These are phyloP conservation scores for Platyscapa corneri DNA, from an alignment of 1,140 invertebrate species.

Conservation along the genomic window DNA sequence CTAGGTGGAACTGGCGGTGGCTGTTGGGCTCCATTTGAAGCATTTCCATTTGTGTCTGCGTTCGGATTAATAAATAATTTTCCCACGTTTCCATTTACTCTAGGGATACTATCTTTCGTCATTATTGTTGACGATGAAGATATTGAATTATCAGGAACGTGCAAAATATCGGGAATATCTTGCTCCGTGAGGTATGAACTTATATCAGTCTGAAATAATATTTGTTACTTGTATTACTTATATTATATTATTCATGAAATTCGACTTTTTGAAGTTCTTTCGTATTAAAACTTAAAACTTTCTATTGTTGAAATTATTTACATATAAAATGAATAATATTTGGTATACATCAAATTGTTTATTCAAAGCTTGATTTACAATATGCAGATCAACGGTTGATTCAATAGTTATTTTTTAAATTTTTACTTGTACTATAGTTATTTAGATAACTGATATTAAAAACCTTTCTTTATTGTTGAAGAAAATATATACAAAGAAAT, in stretches of 20 bases:
- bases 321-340: too few relatives aligned
- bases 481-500: too few relatives aligned
- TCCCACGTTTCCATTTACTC: constrained; percentile 64
- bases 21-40: constrained; percentile 73
- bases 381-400: too few relatives aligned
- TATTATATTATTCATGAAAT: background rate
- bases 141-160: constrained; percentile 63
- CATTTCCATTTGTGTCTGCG: constrained; percentile 71
- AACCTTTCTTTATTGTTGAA: too few relatives aligned
- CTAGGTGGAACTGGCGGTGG: constrained; percentile 81
- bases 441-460: too few relatives aligned
- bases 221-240: background rate
- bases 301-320: too few relatives aligned
- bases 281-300: too few relatives aligned
- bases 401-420: too few relatives aligned
- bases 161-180: constrained; percentile 74
- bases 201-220: constrained; percentile 71
- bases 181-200: constrained; percentile 73
- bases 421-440: too few relatives aligned
- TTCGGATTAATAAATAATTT: constrained; percentile 57
- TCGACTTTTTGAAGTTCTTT: too few relatives aligned
- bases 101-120: constrained; percentile 58
- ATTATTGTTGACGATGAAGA: constrained; percentile 52
- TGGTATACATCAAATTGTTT: too few relatives aligned
- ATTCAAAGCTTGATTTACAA: too few relatives aligned